Conservation (phyloP, 2,113 vertebrate genomes). For the Plecotus auritus region DNA sequence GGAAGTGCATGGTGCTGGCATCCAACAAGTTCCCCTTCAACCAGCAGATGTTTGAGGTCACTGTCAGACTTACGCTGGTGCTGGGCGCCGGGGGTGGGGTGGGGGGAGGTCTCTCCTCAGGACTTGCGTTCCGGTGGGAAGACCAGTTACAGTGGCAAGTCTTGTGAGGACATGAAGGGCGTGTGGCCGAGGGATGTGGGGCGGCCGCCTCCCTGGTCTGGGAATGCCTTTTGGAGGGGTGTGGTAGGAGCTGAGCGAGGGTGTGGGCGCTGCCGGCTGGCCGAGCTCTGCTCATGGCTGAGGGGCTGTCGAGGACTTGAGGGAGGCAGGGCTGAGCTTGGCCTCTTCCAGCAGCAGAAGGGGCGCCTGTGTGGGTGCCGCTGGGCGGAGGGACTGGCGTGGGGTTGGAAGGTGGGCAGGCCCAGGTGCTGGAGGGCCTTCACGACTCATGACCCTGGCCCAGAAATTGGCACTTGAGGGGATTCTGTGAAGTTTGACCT, state of each 20-base stretch:
- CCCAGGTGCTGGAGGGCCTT: not conserved
- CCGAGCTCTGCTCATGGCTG: not conserved
- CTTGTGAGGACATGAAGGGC: not conserved
- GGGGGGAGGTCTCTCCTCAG: not conserved
- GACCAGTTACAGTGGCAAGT: not conserved
- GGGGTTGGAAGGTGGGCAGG: not conserved
- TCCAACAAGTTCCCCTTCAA: not conserved
- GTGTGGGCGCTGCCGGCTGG: not conserved
- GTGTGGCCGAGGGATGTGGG: not conserved
- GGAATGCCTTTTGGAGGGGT: not conserved
- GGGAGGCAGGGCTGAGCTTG: not conserved
- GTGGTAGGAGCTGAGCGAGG: not conserved
- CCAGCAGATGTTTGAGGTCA: not conserved
- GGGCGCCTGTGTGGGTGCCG: too few species aligned
- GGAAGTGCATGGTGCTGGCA: not conserved
- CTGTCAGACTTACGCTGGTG: not conserved
- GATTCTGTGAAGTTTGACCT: not conserved
- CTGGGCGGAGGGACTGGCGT: rapidly evolving
- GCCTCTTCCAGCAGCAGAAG: not conserved
- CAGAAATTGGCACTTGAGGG: not conserved
- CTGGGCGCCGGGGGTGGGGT: not conserved
- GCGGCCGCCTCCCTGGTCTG: not conserved
- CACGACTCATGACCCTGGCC: not conserved
- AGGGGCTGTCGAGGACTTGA: not conserved
- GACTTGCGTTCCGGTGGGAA: not conserved